Evolutionary conservation across 2,888 invertebrate species (phyloP).

Genomic region (Scrobipalpa costella): DNA sequence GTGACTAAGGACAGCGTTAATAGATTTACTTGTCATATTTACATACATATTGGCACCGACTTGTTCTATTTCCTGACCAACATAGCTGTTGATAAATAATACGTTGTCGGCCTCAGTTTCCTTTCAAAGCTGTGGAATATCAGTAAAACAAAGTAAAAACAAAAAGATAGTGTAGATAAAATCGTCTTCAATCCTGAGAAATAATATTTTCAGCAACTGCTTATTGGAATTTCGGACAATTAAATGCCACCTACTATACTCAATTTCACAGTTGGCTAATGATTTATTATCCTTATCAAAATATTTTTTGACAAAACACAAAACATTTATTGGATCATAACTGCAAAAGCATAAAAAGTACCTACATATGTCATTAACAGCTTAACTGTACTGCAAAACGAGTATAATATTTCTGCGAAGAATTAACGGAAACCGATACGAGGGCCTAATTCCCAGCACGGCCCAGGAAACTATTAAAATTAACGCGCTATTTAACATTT

Average conservation of each 20-base stretch:
- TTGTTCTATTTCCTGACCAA: constrained; percentile 46
- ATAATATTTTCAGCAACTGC: too few relatives aligned
- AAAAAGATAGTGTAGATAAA: too few relatives aligned
- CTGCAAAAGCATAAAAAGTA: neutral
- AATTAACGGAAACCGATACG: neutral
- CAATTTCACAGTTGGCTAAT: too few relatives aligned
- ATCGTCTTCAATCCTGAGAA: too few relatives aligned
- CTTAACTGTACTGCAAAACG: neutral
- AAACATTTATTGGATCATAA: neutral
- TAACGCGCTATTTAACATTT: constrained; percentile 11
- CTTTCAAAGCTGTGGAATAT: neutral
- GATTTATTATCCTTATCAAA: too few relatives aligned
- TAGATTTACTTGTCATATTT: constrained; percentile 42
- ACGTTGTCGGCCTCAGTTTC: neutral
- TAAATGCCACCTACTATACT: too few relatives aligned
- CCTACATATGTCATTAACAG: neutral
- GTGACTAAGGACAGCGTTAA: constrained; percentile 47
- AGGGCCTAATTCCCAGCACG: constrained; percentile 9
- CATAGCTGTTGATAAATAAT: constrained; percentile 32
- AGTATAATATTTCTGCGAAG: neutral
- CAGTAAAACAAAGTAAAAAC: too few relatives aligned
- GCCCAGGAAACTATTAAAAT: constrained; percentile 7
- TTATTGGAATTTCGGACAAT: too few relatives aligned
- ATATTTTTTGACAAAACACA: too few relatives aligned
- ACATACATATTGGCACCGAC: constrained; percentile 41